Evolutionary conservation across 2,113 vertebrate species (phyloP), one percentile per base, ranked within the genome.

Genomic region (Hemibagrus wyckioides): DNA sequence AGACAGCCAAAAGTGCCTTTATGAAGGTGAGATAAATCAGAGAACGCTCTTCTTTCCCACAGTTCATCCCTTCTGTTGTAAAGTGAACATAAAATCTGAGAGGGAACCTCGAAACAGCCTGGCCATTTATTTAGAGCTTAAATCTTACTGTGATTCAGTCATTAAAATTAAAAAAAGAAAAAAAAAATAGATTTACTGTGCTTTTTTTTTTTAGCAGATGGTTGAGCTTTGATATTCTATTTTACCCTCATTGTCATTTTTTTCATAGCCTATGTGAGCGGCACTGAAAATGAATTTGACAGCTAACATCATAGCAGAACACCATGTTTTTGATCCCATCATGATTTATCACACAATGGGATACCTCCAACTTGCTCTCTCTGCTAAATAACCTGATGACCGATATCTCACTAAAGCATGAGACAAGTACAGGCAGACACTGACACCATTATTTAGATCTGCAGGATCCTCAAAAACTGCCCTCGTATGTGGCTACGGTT

Each of bases 381-480:
- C 88, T 90, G 89, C 85, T 91, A 85, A 93, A 85, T 80, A 88
- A 91, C 86, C 89, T 88, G 88, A 92, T 92, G 91, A 93, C 89
- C 91, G 92, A 89, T 92, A 86, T 93, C 87, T 91, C 82, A 79
- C 25, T 10, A 88, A 88, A 85, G 84, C 82, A 80, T 85, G 39
- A 89, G 86, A 92, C 75, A 84, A 85, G 86, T 39, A 85, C 87
- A 82, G 69, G 30, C 44, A 81, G 25, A 65, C 36, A 67, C 71
- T 80, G 65, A 82, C 15, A 59, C n/a, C 41, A 86, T 67, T 19
- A 61, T 50, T 69, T 63, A 77, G 33, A 41, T 48, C 36, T 52
- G 56, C 59, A 50, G 21, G 50, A 14, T 75, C 44, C 61, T 0
- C 3, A 67, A 75, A 57, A 80, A 75, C 67, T 25, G 17, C 71